A percentile compares a stretch with the other conserved stretches of the same genome.
Evolutionary conservation across 1,140 invertebrate genomes (phyloP).

Genomic region (Lordiphosa collinella): DNA sequence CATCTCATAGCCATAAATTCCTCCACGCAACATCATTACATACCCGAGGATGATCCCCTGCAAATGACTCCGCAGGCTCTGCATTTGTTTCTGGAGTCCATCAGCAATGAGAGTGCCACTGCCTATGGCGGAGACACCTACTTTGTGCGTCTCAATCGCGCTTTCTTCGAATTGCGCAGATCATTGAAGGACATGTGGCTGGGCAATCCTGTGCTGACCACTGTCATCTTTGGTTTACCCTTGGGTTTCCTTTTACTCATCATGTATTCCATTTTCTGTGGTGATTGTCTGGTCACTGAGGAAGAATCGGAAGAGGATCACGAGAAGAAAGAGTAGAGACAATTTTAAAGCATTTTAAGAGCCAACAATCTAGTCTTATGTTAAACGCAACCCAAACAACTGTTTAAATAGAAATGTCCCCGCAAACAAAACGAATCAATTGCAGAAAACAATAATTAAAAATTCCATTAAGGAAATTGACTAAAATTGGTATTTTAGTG

Average conservation of each 20-base stretch:
- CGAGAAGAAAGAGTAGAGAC: conserved; percentile 80
- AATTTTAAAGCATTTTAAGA: conserved; percentile 4
- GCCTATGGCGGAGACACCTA: conserved; percentile 91
- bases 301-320: conserved; percentile 86
- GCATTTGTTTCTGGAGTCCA: conserved; percentile 87
- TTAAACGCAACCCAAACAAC: conserved; percentile 5
- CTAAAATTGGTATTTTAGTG: too few relatives aligned
- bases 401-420: too few relatives aligned
- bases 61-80: conserved; percentile 90
- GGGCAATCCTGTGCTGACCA: conserved; percentile 93
- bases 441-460: too few relatives aligned
- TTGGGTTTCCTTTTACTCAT: conserved; percentile 95
- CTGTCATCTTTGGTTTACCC: conserved; percentile 93
- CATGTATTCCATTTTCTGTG: conserved; percentile 95
- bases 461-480: too few relatives aligned
- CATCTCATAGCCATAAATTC: conserved; percentile 94
- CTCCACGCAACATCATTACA: conserved; percentile 92
- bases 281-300: conserved; percentile 95
- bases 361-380: conserved; percentile 42
- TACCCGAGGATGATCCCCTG: conserved; percentile 90
- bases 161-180: conserved; percentile 88
- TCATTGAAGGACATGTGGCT: conserved; percentile 91
- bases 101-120: conserved; percentile 86
- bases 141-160: conserved; percentile 86
- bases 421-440: too few relatives aligned